A percentile compares a stretch with the other conserved stretches of the same genome.
Evolutionary conservation across 2,888 invertebrate species (phyloP).

Genomic region (Heterodera filipjevi): DNA sequence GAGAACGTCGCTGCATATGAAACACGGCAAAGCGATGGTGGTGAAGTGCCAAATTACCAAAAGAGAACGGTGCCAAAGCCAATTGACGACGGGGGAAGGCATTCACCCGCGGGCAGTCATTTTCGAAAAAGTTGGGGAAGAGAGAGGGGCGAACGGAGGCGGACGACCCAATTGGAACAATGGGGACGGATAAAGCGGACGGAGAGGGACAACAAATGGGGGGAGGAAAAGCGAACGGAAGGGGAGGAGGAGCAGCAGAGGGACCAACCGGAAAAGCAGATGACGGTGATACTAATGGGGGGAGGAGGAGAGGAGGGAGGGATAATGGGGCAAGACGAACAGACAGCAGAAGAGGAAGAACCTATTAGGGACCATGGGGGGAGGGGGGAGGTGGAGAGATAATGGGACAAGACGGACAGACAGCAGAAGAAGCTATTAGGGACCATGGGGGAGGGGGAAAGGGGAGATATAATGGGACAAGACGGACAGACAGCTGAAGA

Average conservation of each 20-base stretch:
- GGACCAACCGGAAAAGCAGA: background rate
- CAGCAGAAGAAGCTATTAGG: too few relatives aligned
- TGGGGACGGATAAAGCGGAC: background rate
- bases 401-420: too few relatives aligned
- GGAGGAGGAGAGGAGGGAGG: too few relatives aligned
- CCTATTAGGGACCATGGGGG: too few relatives aligned
- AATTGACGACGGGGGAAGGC: background rate
- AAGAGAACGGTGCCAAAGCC: slow-evolving; percentile 6
- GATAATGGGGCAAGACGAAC: too few relatives aligned
- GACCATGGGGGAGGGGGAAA: too few relatives aligned
- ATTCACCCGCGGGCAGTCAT: background rate
- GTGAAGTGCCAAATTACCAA: slow-evolving; percentile 9
- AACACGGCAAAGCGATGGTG: background rate
- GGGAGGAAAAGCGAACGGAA: background rate
- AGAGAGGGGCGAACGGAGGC: slow-evolving; percentile 11
- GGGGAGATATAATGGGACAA: too few relatives aligned
- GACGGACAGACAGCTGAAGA: too few relatives aligned
- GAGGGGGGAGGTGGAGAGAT: too few relatives aligned
- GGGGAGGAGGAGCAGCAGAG: background rate
- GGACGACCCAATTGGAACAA: slow-evolving; percentile 23
- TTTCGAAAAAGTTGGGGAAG: background rate
- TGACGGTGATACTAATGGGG: background rate
- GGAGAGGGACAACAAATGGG: background rate
- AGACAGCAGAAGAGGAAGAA: too few relatives aligned
- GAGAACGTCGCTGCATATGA: slow-evolving; percentile 13